Conservation (phyloP, 2,797 vertebrate genomes). For the Micropoecilia bifurca region DNA sequence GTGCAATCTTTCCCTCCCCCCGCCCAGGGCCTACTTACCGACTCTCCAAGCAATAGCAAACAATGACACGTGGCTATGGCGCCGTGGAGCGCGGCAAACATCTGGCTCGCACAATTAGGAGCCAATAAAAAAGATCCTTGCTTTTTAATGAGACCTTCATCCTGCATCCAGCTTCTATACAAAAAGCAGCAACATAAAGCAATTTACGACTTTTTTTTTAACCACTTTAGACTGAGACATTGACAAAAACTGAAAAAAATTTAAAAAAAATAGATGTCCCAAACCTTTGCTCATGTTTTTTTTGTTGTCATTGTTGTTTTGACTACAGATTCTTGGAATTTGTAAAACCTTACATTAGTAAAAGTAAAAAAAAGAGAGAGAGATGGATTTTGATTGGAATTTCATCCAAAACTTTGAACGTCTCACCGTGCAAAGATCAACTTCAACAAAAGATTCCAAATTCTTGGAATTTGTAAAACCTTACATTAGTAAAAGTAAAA, state of each 20-base stretch:
- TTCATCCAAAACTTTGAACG: neutral
- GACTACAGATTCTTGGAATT: neutral
- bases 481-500: neutral
- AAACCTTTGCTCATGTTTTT: neutral
- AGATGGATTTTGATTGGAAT: neutral
- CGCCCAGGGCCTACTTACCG: constrained; percentile 23
- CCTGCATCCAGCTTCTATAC: neutral
- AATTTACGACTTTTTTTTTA: neutral
- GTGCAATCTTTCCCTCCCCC: constrained; percentile 54
- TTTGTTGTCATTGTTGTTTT: neutral
- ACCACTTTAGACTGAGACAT: neutral
- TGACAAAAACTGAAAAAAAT: neutral
- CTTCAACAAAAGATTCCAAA: neutral
- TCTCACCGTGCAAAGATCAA: neutral
- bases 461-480: neutral
- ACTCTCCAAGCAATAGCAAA: constrained; percentile 53
- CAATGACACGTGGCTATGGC: constrained; percentile 38
- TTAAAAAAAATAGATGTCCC: neutral
- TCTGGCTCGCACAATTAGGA: constrained; percentile 19
- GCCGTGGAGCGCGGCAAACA: constrained; percentile 40
- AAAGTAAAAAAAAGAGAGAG: neutral
- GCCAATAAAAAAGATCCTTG: neutral
- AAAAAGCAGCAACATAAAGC: neutral
- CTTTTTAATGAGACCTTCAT: neutral
- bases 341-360: neutral